These are phyloP conservation scores for Macrocentrus cingulum DNA, from an alignment of 1,140 invertebrate genomes.

Conservation along the genomic window DNA sequence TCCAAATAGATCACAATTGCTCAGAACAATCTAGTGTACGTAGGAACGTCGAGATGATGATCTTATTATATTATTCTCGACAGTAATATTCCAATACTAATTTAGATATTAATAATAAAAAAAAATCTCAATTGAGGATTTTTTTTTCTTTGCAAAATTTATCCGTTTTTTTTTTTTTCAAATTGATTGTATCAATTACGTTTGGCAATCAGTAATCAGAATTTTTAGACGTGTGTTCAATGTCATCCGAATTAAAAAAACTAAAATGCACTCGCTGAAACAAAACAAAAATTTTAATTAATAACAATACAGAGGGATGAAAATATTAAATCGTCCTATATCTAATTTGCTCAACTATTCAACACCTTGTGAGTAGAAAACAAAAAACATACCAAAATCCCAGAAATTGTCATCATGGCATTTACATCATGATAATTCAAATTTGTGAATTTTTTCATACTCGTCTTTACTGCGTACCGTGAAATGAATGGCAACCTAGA, in stretches of 20 bases:
- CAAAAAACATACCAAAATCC: too few species aligned
- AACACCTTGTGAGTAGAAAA: too few species aligned
- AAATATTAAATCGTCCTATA: background rate
- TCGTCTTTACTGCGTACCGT: too few species aligned
- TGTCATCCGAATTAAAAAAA: slow-evolving; percentile 4
- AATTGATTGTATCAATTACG: background rate
- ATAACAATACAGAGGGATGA: background rate
- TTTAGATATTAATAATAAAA: background rate
- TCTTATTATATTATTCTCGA: slow-evolving; percentile 29
- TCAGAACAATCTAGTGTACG: slow-evolving; percentile 43
- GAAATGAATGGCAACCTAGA: too few species aligned
- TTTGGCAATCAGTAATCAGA: background rate
- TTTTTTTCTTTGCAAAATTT: too few species aligned
- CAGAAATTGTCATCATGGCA: too few species aligned
- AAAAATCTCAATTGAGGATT: background rate
- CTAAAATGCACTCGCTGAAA: background rate
- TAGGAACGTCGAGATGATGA: slow-evolving; percentile 14
- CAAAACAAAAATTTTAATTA: background rate
- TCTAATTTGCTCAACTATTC: too few species aligned
- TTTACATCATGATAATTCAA: too few species aligned
- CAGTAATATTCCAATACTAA: background rate
- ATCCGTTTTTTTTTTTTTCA: too few species aligned
- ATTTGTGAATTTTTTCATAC: too few species aligned
- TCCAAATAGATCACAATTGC: slow-evolving; percentile 51
- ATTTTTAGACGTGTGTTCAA: slow-evolving; percentile 2